Evolutionary conservation across 2,888 invertebrate species (phyloP).

Genomic region (Eristalis arbustorum): DNA sequence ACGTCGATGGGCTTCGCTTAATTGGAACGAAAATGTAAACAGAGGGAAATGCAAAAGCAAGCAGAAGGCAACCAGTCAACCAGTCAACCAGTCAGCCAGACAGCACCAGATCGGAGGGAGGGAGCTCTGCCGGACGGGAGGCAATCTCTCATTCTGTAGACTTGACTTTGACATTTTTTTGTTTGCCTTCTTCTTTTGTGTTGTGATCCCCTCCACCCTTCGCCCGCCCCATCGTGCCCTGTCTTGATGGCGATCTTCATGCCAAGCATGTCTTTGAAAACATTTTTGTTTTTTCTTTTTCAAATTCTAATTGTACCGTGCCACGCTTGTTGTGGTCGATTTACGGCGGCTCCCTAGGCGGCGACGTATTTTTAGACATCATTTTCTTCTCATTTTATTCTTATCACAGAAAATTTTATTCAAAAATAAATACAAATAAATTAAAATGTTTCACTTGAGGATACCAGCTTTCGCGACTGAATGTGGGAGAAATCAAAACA

Average conservation of each 20-base stretch:
- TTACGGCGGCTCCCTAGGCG: conserved; percentile 20
- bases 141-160: conserved; percentile 10
- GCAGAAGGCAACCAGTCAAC: neutral
- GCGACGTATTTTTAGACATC: conserved; percentile 16
- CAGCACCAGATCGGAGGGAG: neutral
- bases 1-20: conserved; percentile 28
- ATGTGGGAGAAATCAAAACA: neutral
- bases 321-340: conserved; percentile 21
- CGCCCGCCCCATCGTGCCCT: neutral
- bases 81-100: too few relatives aligned
- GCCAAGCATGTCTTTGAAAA: neutral
- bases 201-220: neutral
- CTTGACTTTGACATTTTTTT: conserved; percentile 15
- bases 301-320: conserved; percentile 13
- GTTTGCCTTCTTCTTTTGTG: neutral
- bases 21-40: conserved; percentile 23
- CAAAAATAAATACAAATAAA: conserved; percentile 29
- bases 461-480: neutral
- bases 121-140: neutral
- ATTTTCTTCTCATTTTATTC: conserved; percentile 20
- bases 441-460: conserved; percentile 29
- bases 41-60: conserved; percentile 8
- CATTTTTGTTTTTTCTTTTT: neutral
- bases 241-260: conserved; percentile 12
- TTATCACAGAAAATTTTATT: conserved; percentile 32